phyloP scores from a whole-genome alignment of 2,113 vertebrate species.

The Meriones unguiculatus region DNA sequence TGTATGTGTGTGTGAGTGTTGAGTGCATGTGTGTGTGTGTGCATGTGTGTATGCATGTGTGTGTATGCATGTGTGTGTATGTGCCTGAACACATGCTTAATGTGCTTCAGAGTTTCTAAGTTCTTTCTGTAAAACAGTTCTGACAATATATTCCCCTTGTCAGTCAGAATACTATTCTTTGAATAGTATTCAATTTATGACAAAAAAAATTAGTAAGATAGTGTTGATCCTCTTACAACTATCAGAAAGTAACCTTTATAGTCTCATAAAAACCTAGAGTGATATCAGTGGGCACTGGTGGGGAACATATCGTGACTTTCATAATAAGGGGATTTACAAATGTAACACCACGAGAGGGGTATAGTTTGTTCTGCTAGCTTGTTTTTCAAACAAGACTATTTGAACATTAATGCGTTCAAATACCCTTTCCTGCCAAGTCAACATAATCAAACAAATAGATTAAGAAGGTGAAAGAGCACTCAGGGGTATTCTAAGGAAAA shows the following conservation, averaged over 20 bases:
- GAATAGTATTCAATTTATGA: slow-evolving; percentile 24
- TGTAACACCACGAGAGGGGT: neutral
- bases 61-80: too few species aligned
- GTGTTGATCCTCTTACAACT: slow-evolving; percentile 7
- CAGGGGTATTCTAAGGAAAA: slow-evolving; percentile 63
- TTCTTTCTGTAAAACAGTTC: neutral
- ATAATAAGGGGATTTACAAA: slow-evolving; percentile 66
- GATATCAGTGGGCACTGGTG: slow-evolving; percentile 12
- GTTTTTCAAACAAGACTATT: slow-evolving; percentile 75
- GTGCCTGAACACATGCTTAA: neutral
- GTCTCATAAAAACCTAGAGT: slow-evolving; percentile 45
- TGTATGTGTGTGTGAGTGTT: neutral
- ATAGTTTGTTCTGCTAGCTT: slow-evolving; percentile 69
- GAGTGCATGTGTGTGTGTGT: neutral
- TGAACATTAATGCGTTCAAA: slow-evolving; percentile 74
- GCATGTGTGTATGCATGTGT: neutral
- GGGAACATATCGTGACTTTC: slow-evolving; percentile 62
- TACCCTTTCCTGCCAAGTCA: slow-evolving; percentile 73
- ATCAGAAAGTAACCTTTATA: slow-evolving; percentile 44
- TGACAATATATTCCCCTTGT: neutral
- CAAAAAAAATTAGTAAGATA: neutral
- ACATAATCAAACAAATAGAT: slow-evolving; percentile 79
- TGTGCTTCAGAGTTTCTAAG: neutral
- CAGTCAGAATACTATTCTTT: slow-evolving; percentile 51
- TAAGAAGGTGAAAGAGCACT: slow-evolving; percentile 74